These are phyloP conservation scores for Nothura maculosa DNA, from an alignment of 2,797 vertebrate species.

Conservation along the genomic window DNA sequence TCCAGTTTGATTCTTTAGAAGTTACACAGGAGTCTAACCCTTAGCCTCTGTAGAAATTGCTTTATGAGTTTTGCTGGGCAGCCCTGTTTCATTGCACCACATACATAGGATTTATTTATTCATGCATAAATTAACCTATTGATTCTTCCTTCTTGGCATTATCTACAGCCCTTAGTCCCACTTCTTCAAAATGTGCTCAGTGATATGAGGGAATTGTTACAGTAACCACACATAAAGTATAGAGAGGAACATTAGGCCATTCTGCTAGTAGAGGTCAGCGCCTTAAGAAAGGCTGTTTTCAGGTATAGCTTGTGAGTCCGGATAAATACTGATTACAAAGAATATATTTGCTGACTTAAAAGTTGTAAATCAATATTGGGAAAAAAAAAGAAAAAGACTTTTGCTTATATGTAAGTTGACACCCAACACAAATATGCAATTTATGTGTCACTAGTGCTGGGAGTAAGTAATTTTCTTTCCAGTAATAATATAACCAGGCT, in stretches of 20 bases:
- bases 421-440: not conserved
- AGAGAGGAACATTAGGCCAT: not conserved
- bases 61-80: not conserved
- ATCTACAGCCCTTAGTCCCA: not conserved
- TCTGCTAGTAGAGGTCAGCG: not conserved
- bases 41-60: not conserved
- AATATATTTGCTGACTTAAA: not conserved
- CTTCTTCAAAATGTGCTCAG: not conserved
- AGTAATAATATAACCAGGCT: not conserved
- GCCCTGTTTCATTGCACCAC: not conserved
- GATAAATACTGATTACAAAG: not conserved
- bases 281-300: not conserved
- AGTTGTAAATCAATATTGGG: not conserved
- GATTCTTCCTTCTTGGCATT: not conserved
- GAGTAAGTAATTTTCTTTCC: not conserved
- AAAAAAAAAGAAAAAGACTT: not conserved
- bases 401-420: not conserved
- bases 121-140: not conserved
- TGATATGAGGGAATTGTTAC: not conserved
- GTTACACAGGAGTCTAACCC: not conserved
- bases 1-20: not conserved
- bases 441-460: not conserved
- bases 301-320: not conserved
- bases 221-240: not conserved
- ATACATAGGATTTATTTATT: not conserved